A percentile compares a stretch with the other conserved stretches of the same genome.
Evolutionary conservation across 1,140 invertebrate species (phyloP).

Genomic region (Cepaea nemoralis): DNA sequence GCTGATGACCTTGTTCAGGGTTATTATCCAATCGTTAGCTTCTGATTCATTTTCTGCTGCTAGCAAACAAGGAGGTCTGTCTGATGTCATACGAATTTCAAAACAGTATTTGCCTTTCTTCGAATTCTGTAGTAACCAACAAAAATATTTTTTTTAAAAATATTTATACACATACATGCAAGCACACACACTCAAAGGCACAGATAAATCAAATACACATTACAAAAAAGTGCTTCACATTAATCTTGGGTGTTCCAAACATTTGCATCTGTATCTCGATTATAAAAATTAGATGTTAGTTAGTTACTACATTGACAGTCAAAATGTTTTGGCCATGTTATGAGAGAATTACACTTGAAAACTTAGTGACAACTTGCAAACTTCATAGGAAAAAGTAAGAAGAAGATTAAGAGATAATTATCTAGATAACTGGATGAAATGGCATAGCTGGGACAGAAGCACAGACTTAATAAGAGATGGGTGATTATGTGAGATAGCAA

Average conservation of each 20-base stretch:
- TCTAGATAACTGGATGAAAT: too few species aligned
- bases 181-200: background rate
- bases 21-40: conserved; percentile 85
- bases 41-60: conserved; percentile 89
- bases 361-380: too few species aligned
- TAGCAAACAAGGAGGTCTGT: conserved; percentile 84
- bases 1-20: conserved; percentile 81
- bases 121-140: conserved; percentile 77
- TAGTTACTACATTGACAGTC: too few species aligned
- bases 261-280: too few species aligned
- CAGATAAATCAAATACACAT: background rate
- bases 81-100: conserved; percentile 86
- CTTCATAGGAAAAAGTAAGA: too few species aligned
- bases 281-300: too few species aligned
- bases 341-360: too few species aligned
- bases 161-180: background rate
- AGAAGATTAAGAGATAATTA: too few species aligned
- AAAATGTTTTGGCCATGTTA: too few species aligned
- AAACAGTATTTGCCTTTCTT: conserved; percentile 90
- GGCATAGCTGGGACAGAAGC: too few species aligned
- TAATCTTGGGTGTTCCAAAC: background rate
- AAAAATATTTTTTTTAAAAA: conserved; percentile 6
- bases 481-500: too few species aligned
- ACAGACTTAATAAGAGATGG: too few species aligned
- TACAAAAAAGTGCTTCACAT: background rate